Evolutionary conservation across 2,797 vertebrate genomes (phyloP).

Genomic region (Lateolabrax maculatus): DNA sequence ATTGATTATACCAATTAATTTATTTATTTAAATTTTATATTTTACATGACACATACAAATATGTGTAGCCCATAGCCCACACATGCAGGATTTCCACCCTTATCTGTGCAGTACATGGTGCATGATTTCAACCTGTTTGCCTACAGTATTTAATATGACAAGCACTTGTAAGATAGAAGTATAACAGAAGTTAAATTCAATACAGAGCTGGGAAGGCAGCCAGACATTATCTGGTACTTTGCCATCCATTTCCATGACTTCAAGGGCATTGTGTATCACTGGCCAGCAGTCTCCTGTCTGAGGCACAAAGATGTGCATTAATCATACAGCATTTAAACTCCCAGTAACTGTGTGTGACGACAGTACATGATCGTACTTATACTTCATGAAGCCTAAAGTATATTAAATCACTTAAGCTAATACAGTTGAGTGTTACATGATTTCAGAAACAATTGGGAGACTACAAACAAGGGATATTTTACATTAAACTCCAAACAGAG

Average conservation of each 20-base stretch:
- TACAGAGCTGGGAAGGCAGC: constrained; percentile 46
- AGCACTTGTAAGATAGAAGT: constrained; percentile 40
- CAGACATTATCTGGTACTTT: constrained; percentile 52
- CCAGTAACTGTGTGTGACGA: constrained; percentile 21
- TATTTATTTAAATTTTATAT: too few species aligned
- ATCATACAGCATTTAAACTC: constrained; percentile 20
- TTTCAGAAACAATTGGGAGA: background rate
- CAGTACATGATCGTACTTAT: constrained; percentile 3
- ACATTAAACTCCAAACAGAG: constrained; percentile 11
- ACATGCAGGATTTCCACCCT: constrained; percentile 2
- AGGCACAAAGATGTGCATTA: constrained; percentile 28
- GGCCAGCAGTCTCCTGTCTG: constrained; percentile 40
- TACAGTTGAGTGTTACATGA: background rate
- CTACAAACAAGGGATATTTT: background rate
- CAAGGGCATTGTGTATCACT: constrained; percentile 58
- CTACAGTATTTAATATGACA: constrained; percentile 30
- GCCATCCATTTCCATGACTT: constrained; percentile 54
- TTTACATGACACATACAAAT: background rate
- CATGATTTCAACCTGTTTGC: constrained; percentile 36
- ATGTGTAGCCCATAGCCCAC: background rate
- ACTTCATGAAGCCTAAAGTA: background rate
- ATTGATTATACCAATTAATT: background rate
- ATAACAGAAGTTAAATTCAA: constrained; percentile 48
- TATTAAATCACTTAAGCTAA: background rate
- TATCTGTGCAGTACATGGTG: background rate